These are phyloP conservation scores for Tenebrosternarchus preto DNA, from an alignment of 2,113 vertebrate genomes.

Conservation along the genomic window DNA sequence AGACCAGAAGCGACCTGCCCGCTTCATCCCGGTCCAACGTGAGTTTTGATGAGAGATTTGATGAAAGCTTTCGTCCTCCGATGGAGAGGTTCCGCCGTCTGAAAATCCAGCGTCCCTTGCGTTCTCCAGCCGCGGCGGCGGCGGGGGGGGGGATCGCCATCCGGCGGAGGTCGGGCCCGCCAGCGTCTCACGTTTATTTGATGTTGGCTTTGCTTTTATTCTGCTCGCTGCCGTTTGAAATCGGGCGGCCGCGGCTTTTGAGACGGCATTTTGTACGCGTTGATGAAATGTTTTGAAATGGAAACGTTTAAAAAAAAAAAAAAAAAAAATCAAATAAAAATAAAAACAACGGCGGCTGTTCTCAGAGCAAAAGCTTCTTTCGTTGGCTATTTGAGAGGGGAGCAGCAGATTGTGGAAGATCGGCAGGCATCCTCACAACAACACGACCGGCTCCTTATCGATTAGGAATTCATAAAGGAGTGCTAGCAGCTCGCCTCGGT, in stretches of 20 bases:
- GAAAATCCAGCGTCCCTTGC: constrained; percentile 29
- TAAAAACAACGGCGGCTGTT: too few species aligned
- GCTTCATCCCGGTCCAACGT: background rate
- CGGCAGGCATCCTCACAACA: background rate
- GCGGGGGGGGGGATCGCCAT: constrained; percentile 68
- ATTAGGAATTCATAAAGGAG: constrained; percentile 9
- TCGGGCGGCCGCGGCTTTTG: background rate
- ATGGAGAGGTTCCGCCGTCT: constrained; percentile 60
- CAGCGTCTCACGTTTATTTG: constrained; percentile 35
- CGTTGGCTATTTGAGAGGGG: background rate
- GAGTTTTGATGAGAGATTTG: background rate
- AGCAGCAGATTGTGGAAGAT: background rate
- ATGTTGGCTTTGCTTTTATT: constrained; percentile 8
- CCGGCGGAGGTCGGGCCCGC: constrained; percentile 65
- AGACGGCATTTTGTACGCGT: background rate
- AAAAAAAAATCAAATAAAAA: too few species aligned
- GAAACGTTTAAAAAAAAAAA: background rate
- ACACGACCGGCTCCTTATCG: background rate
- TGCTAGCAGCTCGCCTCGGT: constrained; percentile 5
- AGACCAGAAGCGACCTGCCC: background rate
- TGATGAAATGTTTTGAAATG: constrained; percentile 31
- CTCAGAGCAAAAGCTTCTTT: background rate
- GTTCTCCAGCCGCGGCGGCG: background rate
- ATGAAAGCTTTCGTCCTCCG: constrained; percentile 28
- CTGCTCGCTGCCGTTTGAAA: background rate